phyloP scores from a whole-genome alignment of 1,140 invertebrate species.

The Orchestia grillus region DNA sequence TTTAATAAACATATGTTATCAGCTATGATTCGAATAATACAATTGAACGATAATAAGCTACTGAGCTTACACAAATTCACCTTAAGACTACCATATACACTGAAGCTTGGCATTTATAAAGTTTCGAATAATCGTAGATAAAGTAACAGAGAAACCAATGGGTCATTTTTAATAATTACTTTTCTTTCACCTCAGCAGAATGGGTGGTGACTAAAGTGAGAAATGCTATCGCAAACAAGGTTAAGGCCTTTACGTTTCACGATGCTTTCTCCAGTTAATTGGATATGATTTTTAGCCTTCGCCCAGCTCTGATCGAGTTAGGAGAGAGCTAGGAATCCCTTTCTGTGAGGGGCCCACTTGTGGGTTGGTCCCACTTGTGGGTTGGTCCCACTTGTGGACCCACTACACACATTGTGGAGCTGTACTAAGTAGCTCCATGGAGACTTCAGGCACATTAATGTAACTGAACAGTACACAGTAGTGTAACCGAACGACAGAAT shows the following conservation, averaged over 20 bases:
- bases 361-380: too few relatives aligned
- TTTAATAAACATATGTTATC: neutral
- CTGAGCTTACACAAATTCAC: too few relatives aligned
- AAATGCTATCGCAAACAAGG: neutral
- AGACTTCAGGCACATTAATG: neutral
- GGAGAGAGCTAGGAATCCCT: neutral
- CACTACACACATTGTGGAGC: too few relatives aligned
- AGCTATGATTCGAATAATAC: too few relatives aligned
- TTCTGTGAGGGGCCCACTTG: neutral
- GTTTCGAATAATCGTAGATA: neutral
- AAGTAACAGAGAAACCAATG: neutral
- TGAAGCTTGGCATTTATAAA: neutral
- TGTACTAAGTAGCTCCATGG: too few relatives aligned
- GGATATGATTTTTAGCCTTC: neutral
- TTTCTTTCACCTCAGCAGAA: neutral
- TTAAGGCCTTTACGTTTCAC: neutral
- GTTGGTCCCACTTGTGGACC: too few relatives aligned
- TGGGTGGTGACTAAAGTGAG: neutral
- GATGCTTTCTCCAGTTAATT: neutral
- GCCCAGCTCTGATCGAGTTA: neutral
- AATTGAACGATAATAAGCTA: too few relatives aligned
- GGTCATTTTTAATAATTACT: neutral
- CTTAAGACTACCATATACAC: too few relatives aligned
- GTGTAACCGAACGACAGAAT: too few relatives aligned
- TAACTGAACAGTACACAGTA: neutral